Evolutionary conservation across 1,140 invertebrate species (phyloP), one percentile per base, ranked within the genome.

Genomic region (Delia radicum): DNA sequence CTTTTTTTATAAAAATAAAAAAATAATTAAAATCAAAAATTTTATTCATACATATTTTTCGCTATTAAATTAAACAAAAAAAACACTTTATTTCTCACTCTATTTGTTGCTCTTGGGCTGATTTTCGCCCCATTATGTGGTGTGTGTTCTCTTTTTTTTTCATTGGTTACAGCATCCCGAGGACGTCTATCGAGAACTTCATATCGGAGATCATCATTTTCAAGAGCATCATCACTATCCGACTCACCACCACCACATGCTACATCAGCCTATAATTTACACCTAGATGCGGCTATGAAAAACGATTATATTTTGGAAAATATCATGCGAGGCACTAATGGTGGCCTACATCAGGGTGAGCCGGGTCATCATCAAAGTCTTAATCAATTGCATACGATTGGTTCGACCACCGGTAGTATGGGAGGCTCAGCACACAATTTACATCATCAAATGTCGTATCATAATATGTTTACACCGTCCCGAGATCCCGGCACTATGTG

Each of bases 401-500:
- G 46, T 13, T 63, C 31, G 71, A 69, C 31, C 27, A 73, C 31
- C 28, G 55, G 15, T 0, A 67, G 21, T 48, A 75, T 48, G 24
- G 69, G 61, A 28, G 31, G 48, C 55, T 74, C 73, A 8, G 81
- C 78, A 8, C 83, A 85, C 77, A 85, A 85, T 62, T 84, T 84
- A 75, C 83, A 86, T 79, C 85, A 86, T 81, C 89, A 89, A 81
- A 89, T 92, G 86, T 91, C 92, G 77, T 94, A 94, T 89, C 91
- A 94, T 89, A 90, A 93, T 88, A 92, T 94, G 92, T 94, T 93
- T 85, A 92, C 91, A 79, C 90, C 90, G 80, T 91, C 91, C 72
- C 85, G 90, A 73, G 90, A 90, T 78, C 91, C 89, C 77, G 89
- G 91, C 29, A 89, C 91, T 72, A 88, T 92, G 80, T 94, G 92